A percentile compares a stretch with the other conserved stretches of the same genome.
phyloP scores from a whole-genome alignment of 35 echinoderm and acorn worm genomes.

The Ptychodera flava region DNA sequence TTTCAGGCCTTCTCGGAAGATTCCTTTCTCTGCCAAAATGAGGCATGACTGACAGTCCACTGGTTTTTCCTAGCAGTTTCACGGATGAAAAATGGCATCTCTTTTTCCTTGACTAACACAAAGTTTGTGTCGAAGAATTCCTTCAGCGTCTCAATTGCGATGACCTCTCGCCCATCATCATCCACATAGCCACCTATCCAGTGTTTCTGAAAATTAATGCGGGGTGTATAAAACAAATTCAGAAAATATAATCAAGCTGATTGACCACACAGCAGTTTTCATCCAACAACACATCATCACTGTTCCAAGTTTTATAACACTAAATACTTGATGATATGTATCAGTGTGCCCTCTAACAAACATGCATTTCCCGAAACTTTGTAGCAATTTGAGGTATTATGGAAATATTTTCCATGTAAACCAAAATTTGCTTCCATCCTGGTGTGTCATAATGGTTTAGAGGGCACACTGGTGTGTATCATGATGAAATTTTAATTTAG shows the following conservation, averaged over 20 bases:
- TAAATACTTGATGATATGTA: neutral
- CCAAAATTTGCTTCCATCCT: too few relatives aligned
- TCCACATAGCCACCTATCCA: constrained; percentile 80
- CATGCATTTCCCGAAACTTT: neutral
- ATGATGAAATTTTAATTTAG: too few relatives aligned
- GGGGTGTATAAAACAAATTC: neutral
- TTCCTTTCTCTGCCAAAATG: constrained; percentile 69
- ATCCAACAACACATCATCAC: neutral
- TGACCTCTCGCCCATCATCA: constrained; percentile 61
- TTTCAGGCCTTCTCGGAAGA: too few relatives aligned
- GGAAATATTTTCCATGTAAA: too few relatives aligned
- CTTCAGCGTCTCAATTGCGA: constrained; percentile 65
- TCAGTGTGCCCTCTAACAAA: neutral
- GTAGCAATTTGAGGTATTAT: neutral
- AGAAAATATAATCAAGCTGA: neutral
- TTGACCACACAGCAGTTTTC: neutral
- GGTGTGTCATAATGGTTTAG: too few relatives aligned
- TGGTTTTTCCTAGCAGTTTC: constrained; percentile 87
- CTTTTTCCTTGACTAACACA: constrained; percentile 61
- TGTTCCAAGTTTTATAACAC: too few relatives aligned
- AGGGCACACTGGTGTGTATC: too few relatives aligned
- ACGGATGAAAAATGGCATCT: constrained; percentile 71
- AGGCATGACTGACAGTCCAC: constrained; percentile 55
- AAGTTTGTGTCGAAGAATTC: constrained; percentile 66
- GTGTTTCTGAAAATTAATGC: constrained; percentile 56